Evolutionary conservation across 2,797 vertebrate genomes (phyloP).

Genomic region (Anabacerthia variegaticeps): DNA sequence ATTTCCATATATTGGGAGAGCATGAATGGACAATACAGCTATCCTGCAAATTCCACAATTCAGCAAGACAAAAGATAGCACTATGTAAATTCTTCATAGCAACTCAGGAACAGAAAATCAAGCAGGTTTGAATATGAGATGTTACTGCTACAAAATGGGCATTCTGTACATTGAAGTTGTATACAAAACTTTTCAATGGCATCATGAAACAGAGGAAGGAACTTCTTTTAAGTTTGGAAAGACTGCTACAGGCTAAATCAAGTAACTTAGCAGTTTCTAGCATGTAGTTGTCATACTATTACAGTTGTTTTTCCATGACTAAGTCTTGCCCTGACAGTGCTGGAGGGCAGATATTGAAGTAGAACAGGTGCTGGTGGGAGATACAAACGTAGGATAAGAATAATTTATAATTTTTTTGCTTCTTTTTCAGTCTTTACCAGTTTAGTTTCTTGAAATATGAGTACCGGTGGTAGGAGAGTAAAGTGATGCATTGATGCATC

Average conservation of each 20-base stretch:
- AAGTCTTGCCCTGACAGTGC: background rate
- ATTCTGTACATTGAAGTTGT: background rate
- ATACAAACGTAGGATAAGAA: background rate
- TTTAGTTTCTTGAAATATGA: background rate
- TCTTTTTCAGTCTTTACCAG: background rate
- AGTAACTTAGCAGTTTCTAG: background rate
- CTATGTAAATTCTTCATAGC: background rate
- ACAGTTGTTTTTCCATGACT: background rate
- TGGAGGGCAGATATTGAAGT: background rate
- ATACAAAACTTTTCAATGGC: background rate
- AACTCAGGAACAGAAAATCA: background rate
- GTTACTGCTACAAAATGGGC: background rate
- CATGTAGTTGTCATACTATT: background rate
- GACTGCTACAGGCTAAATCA: background rate
- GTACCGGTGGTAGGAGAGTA: background rate
- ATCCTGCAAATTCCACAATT: background rate
- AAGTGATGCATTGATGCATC: background rate
- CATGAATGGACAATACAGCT: rapidly evolving
- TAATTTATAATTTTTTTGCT: background rate
- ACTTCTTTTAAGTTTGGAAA: background rate
- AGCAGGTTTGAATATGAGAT: background rate
- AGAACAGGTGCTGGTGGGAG: background rate
- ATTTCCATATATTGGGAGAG: background rate
- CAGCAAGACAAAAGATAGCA: background rate
- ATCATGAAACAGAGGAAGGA: background rate